Evolutionary conservation across 2,113 vertebrate species (phyloP).

Genomic region (Rhea americana): DNA sequence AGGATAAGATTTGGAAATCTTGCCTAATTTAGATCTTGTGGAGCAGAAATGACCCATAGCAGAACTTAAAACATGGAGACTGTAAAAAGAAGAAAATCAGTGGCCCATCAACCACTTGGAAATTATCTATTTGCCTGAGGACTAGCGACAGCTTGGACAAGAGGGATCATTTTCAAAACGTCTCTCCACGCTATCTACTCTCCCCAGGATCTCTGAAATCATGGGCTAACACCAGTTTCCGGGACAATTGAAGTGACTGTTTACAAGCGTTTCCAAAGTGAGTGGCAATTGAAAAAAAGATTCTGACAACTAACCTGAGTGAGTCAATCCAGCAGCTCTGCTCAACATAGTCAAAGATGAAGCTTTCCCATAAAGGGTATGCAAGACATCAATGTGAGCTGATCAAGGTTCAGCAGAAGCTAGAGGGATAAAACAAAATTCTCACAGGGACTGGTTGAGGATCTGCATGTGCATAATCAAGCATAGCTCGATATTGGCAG

Average conservation of each 20-base stretch:
- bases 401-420: neutral
- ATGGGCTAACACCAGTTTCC: neutral
- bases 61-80: neutral
- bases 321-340: neutral
- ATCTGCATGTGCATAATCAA: neutral
- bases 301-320: neutral
- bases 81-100: neutral
- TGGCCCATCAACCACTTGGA: neutral
- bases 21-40: neutral
- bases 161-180: neutral
- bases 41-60: neutral
- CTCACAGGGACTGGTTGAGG: neutral
- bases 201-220: neutral
- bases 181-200: neutral
- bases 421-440: neutral
- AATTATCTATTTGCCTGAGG: neutral
- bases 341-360: rapidly evolving
- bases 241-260: rapidly evolving
- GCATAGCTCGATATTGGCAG: rapidly evolving
- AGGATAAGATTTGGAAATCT: neutral
- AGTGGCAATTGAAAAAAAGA: neutral
- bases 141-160: neutral
- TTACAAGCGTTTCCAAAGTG: neutral
- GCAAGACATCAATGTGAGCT: rapidly evolving
- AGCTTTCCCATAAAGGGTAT: neutral